Evolutionary conservation across 2,797 vertebrate species (phyloP).

Genomic region (Mionectes olivaceus): DNA sequence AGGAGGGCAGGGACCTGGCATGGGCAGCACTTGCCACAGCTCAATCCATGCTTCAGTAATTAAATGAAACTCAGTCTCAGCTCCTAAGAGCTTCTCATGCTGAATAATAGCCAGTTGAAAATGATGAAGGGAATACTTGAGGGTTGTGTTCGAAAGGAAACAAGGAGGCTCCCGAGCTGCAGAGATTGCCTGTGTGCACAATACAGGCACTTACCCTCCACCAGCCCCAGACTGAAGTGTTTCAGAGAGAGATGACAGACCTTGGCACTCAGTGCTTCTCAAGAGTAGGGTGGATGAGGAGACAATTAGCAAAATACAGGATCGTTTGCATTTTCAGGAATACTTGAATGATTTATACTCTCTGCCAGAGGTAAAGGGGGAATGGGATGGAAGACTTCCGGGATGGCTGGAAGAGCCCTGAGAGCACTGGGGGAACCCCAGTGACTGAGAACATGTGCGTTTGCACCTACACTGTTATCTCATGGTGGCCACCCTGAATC

Average conservation of each 20-base stretch:
- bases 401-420: not conserved
- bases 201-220: conserved; percentile 12
- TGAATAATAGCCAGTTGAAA: conserved; percentile 30
- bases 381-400: not conserved
- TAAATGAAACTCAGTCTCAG: not conserved
- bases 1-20: not conserved
- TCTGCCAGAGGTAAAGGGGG: not conserved
- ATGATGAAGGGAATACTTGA: conserved; percentile 40
- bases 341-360: not conserved
- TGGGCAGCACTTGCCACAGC: accelerated
- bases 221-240: not conserved
- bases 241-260: conserved; percentile 1
- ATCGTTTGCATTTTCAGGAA: conserved; percentile 44
- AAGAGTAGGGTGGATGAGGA: conserved; percentile 25
- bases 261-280: not conserved
- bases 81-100: conserved; percentile 30
- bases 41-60: not conserved
- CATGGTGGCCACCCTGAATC: accelerated
- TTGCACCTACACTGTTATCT: not conserved
- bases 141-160: not conserved
- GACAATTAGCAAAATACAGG: conserved; percentile 7
- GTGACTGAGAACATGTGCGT: not conserved
- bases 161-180: not conserved
- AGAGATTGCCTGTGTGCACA: conserved; percentile 30
- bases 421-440: not conserved